phyloP scores from a whole-genome alignment of 2,888 invertebrate species.

The Dicranocentrus wangi region DNA sequence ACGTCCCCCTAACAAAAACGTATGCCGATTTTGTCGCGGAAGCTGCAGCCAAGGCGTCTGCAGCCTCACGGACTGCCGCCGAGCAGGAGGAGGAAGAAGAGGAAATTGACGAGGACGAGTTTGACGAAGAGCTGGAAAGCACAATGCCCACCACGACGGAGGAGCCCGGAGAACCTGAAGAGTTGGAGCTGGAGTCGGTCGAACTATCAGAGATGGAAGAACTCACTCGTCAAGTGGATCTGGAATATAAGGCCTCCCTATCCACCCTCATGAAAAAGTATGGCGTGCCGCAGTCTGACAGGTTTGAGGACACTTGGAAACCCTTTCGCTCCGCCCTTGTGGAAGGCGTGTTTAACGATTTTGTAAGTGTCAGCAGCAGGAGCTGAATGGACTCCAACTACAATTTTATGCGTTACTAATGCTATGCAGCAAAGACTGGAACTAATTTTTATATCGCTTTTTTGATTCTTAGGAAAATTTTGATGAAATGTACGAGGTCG shows the following conservation, averaged over 20 bases:
- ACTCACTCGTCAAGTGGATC: not conserved
- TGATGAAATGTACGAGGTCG: conserved; percentile 29
- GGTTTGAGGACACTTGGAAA: conserved; percentile 43
- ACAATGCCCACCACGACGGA: not conserved
- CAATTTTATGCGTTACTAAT: too few species aligned
- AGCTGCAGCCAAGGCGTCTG: not conserved
- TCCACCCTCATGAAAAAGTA: conserved; percentile 23
- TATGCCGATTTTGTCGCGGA: conserved; percentile 2
- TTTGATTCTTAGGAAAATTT: conserved; percentile 15
- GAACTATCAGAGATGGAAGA: conserved; percentile 21
- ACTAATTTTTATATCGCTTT: too few species aligned
- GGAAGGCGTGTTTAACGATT: conserved; percentile 19
- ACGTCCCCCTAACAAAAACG: not conserved
- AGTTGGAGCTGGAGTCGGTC: not conserved
- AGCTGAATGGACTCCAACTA: too few species aligned
- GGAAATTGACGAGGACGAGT: conserved; percentile 40
- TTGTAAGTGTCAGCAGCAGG: conserved; percentile 13
- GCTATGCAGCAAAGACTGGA: too few species aligned
- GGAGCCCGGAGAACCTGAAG: not conserved
- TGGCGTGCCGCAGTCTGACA: conserved; percentile 7
- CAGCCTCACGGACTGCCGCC: not conserved
- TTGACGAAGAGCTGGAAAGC: conserved; percentile 39
- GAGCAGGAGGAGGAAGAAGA: conserved; percentile 10
- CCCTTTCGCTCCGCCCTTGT: conserved; percentile 25
- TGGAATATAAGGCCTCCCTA: conserved; percentile 18